phyloP scores from a whole-genome alignment of 1,140 invertebrate genomes.

The Physella acuta region DNA sequence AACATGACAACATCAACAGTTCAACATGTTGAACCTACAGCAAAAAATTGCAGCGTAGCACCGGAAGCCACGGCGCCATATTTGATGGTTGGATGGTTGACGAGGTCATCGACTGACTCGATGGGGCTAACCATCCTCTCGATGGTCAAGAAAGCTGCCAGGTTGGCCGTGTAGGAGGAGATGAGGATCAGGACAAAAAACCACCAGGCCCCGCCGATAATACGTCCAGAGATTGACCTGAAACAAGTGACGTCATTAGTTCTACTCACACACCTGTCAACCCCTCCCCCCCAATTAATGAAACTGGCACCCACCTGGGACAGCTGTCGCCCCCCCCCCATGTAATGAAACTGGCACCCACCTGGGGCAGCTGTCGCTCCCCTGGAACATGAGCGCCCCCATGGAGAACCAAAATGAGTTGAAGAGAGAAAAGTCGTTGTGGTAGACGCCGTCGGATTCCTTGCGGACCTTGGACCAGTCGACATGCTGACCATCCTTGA shows the following conservation, averaged over 20 bases:
- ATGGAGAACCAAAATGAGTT: slow-evolving; percentile 83
- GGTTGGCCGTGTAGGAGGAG: slow-evolving; percentile 60
- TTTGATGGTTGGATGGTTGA: slow-evolving; percentile 55
- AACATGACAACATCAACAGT: too few relatives aligned
- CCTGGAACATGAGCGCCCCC: slow-evolving; percentile 97
- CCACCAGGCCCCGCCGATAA: slow-evolving; percentile 59
- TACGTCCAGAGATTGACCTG: slow-evolving; percentile 57
- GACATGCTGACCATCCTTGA: slow-evolving; percentile 70
- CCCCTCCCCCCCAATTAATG: too few relatives aligned
- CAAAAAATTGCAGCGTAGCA: slow-evolving; percentile 56
- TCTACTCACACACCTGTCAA: slow-evolving; percentile 11
- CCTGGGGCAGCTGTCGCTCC: slow-evolving; percentile 73
- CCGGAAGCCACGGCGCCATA: slow-evolving; percentile 53
- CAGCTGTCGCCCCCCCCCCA: neutral
- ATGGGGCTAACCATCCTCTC: slow-evolving; percentile 55
- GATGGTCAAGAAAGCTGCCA: slow-evolving; percentile 59
- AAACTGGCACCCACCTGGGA: neutral
- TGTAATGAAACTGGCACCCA: too few relatives aligned
- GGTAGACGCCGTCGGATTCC: slow-evolving; percentile 25
- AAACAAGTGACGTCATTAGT: neutral
- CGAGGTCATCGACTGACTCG: slow-evolving; percentile 54
- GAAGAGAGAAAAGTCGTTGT: slow-evolving; percentile 77
- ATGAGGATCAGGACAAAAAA: slow-evolving; percentile 59
- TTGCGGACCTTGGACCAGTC: slow-evolving; percentile 24
- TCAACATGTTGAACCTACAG: too few relatives aligned